Base-by-base conservation (phyloP, 2,113 vertebrate species). In the Geococcyx californianus region DNA sequence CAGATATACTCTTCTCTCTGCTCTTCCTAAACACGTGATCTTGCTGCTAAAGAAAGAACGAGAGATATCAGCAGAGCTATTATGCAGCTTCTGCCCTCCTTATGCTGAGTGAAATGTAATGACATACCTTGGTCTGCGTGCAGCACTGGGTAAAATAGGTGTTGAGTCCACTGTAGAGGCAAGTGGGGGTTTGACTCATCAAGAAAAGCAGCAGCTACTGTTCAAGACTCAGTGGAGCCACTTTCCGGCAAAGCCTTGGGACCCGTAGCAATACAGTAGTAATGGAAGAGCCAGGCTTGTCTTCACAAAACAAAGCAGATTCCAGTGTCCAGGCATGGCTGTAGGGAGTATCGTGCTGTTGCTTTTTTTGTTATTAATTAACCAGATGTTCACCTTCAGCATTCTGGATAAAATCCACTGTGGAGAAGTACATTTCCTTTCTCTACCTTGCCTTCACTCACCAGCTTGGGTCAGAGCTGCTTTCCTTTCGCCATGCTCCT, bases 191-290 rank as follows among this genome's bases (percentile, higher is more conserved):
- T n/a, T 25, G 25, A 45, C 33, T 76, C 42, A 3, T 19, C 62
- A 29, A 42, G 44, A 82, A 12, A 83, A 92, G 36, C 45, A 92
- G 73, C 86, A 87, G 83, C 42, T 91, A 66, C 69, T 3, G 3
- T 51, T 64, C 36, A 36, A 70, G 23, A 24, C 18, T 62, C 74
- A 72, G 17, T 29, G 10, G 36, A 75, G 28, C 44, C 66, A 5
- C 21, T 49, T 84, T 28, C 44, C 72, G 42, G 34, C 29, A 49
- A 82, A 31, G 36, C 28, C 66, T 25, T 29, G 33, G 70, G 34
- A 66, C 13, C 20, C 0, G 0, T 24, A 29, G 74, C 21, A 63
- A 2, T 4, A 10, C 6, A 58, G 60, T 31, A 4, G 0, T 1
- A 59, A 67, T 13, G 13, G 64, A 85, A 78, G 5, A 92, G 4